Conservation (phyloP, 1,140 invertebrate genomes). For the Acromyrmex charruanus region DNA sequence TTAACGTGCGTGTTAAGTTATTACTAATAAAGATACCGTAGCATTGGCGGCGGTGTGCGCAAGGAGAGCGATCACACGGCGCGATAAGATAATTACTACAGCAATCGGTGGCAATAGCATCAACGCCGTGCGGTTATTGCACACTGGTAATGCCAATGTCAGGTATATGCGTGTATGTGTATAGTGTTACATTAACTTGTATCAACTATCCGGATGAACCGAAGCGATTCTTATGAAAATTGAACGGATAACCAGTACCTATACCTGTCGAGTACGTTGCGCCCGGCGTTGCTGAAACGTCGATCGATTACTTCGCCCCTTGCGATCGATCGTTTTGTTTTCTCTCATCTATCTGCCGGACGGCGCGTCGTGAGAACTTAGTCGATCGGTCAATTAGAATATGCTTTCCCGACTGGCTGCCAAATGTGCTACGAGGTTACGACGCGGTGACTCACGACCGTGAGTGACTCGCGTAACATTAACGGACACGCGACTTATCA, state of each 20-base stretch:
- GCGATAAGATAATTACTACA: slow-evolving; percentile 59
- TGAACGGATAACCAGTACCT: slow-evolving; percentile 46
- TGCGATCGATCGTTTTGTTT: slow-evolving; percentile 6
- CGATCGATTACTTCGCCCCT: slow-evolving; percentile 27
- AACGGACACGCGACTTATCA: slow-evolving; percentile 85
- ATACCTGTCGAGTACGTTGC: slow-evolving; percentile 18
- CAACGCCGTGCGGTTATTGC: background rate
- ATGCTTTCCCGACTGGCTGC: background rate
- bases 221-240: slow-evolving; percentile 57
- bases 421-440: slow-evolving; percentile 61
- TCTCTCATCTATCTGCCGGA: slow-evolving; percentile 13
- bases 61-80: slow-evolving; percentile 40
- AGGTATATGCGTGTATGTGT: background rate
- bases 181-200: slow-evolving; percentile 21
- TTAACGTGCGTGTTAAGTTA: slow-evolving; percentile 58
- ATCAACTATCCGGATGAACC: slow-evolving; percentile 44
- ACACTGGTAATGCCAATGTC: background rate
- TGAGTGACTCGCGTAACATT: slow-evolving; percentile 75
- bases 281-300: slow-evolving; percentile 35
- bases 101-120: slow-evolving; percentile 52
- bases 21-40: slow-evolving; percentile 59
- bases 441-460: slow-evolving; percentile 36
- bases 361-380: slow-evolving; percentile 31
- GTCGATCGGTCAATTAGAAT: slow-evolving; percentile 51
- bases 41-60: slow-evolving; percentile 5